Evolutionary conservation across 1,140 invertebrate genomes (phyloP).

Genomic region (Achroia grisella): DNA sequence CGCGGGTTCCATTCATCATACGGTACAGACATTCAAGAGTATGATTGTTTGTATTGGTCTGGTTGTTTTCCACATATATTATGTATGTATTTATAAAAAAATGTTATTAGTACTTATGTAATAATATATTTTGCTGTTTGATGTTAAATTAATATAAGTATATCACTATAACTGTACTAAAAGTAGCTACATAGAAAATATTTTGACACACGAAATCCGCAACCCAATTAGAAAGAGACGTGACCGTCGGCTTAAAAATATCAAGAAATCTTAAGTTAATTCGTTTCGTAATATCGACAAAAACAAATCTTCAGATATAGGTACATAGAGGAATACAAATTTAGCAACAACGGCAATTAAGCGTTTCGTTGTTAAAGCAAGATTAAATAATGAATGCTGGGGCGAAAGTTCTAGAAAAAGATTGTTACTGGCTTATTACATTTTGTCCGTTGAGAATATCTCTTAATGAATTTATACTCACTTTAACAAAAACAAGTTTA

Average conservation of each 20-base stretch:
- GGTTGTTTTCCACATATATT: no score
- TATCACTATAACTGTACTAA: neutral
- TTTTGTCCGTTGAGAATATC: conserved; percentile 2
- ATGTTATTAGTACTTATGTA: no score
- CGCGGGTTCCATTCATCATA: no score
- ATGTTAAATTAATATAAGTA: no score
- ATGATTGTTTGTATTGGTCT: no score
- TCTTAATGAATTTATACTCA: conserved; percentile 3
- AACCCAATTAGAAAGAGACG: conserved; percentile 13
- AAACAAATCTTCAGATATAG: neutral
- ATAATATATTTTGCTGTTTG: no score
- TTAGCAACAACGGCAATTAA: no score
- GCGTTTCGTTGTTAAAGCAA: neutral
- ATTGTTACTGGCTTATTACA: conserved; percentile 1
- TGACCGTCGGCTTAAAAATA: conserved; percentile 2
- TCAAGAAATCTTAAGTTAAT: neutral
- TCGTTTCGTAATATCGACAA: conserved; percentile 3
- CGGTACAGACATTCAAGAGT: no score
- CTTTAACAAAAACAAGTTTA: neutral
- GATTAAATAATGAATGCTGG: conserved; percentile 2
- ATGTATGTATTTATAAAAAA: no score
- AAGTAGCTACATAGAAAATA: neutral
- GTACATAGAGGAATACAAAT: no score
- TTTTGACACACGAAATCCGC: conserved; percentile 2
- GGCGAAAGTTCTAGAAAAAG: neutral